A percentile compares a stretch with the other conserved stretches of the same genome.
Conservation (phyloP, 2,888 invertebrate genomes). For the Drosophila lutescens region DNA sequence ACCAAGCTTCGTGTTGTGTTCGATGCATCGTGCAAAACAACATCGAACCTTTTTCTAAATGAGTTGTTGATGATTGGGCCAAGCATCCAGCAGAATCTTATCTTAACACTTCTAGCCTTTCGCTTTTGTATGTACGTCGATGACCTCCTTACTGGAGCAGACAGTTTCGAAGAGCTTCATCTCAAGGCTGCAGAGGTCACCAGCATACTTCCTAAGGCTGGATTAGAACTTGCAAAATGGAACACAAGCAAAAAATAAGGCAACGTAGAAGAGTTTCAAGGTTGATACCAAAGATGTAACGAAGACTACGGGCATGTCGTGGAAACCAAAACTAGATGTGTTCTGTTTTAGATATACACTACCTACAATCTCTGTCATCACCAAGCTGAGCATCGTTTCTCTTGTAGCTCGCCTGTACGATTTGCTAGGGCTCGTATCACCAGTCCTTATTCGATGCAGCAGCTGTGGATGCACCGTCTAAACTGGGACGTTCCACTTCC, state of each 20-base stretch:
- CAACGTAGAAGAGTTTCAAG: not conserved
- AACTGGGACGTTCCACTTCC: not conserved
- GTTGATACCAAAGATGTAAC: not conserved
- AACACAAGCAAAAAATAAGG: not conserved
- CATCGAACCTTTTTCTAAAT: not conserved
- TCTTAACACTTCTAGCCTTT: no score
- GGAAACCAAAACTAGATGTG: not conserved
- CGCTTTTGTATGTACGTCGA: no score
- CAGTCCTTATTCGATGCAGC: not conserved
- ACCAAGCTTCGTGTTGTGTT: not conserved
- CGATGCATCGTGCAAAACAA: not conserved
- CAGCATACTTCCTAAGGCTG: no score
- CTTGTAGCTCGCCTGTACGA: not conserved
- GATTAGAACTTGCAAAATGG: not conserved
- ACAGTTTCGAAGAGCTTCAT: not conserved
- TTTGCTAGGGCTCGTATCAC: not conserved
- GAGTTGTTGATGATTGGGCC: not conserved
- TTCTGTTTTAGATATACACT: not conserved
- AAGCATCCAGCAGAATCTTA: no score
- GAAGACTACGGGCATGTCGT: not conserved
- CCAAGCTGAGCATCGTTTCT: not conserved
- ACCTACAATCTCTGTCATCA: not conserved
- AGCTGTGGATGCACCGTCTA: no score
- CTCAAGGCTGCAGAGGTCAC: no score
- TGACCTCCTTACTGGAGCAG: no score